phyloP scores from a whole-genome alignment of 2,797 vertebrate genomes.

The Vireo griseus region DNA sequence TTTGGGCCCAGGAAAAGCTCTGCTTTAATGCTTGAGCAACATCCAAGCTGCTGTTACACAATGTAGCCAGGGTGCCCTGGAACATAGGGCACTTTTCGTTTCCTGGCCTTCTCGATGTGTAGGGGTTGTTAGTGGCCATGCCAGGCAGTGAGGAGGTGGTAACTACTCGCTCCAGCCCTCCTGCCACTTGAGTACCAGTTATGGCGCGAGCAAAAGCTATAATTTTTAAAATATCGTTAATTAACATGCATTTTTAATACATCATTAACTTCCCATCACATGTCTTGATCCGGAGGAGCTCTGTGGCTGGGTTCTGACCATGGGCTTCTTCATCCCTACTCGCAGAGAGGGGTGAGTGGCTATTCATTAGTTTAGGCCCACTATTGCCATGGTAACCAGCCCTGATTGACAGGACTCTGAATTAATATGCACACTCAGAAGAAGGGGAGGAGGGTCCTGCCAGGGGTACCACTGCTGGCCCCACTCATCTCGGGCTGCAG shows the following conservation, averaged over 20 bases:
- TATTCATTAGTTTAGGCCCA: background rate
- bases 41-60: background rate
- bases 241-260: background rate
- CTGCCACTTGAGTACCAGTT: background rate
- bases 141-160: background rate
- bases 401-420: background rate
- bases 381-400: background rate
- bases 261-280: background rate
- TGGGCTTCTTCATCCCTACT: rapidly evolving
- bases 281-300: background rate
- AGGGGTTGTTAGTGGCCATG: background rate
- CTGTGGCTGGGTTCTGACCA: background rate
- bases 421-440: background rate
- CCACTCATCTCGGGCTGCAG: rapidly evolving
- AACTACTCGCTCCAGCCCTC: background rate
- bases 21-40: background rate
- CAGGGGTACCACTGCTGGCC: background rate
- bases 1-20: background rate
- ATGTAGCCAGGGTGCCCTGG: background rate
- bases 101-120: background rate
- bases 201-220: background rate
- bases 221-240: background rate
- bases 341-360: background rate
- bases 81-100: background rate
- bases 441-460: background rate